Percentiles rank a stretch among this genome's conserved stretches.
Evolutionary conservation across 2,113 vertebrate genomes (phyloP).

Genomic region (Nycticebus coucang): DNA sequence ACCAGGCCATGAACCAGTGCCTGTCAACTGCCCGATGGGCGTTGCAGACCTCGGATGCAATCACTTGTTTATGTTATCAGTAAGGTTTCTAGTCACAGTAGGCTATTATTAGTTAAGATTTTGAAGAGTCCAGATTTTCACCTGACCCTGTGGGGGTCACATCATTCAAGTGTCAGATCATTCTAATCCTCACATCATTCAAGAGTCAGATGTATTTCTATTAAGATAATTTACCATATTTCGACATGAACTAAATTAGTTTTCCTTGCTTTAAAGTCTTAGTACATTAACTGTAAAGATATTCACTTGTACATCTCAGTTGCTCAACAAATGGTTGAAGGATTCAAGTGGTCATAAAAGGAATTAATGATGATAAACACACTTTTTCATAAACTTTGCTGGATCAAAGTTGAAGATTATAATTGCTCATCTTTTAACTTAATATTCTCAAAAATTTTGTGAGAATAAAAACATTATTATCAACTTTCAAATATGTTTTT

Average conservation of each 20-base stretch:
- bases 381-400: neutral
- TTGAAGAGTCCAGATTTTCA: neutral
- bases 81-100: neutral
- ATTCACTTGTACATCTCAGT: neutral
- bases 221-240: neutral
- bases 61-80: neutral
- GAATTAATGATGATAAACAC: neutral
- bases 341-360: neutral
- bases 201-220: neutral
- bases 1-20: too few relatives aligned
- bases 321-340: neutral
- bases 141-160: too few relatives aligned
- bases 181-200: neutral
- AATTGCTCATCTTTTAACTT: neutral
- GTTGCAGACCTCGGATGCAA: too few relatives aligned
- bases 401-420: neutral
- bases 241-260: neutral
- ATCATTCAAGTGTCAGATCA: neutral
- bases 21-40: too few relatives aligned
- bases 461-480: neutral
- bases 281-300: neutral
- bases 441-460: neutral
- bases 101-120: neutral
- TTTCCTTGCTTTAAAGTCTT: neutral
- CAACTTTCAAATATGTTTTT: neutral